Evolutionary conservation across 2,113 vertebrate species (phyloP).

Genomic region (Felis chaus): DNA sequence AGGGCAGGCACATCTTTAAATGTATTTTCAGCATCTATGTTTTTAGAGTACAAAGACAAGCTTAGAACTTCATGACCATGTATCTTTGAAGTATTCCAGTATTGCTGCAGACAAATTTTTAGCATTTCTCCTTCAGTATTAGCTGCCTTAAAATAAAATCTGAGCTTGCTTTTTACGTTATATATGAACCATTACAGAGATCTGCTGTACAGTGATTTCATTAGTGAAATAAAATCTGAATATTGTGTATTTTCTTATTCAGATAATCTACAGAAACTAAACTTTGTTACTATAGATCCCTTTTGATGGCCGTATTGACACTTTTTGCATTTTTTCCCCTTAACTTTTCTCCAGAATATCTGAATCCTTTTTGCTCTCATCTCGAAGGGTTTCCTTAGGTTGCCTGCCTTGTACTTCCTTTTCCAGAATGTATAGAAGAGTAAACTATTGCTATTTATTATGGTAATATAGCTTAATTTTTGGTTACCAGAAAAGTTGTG

Average conservation of each 20-base stretch:
- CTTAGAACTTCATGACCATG: neutral
- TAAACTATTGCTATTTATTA: neutral
- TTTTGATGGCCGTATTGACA: neutral
- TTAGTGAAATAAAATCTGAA: slow-evolving; percentile 55
- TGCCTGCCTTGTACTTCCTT: neutral
- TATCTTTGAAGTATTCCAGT: neutral
- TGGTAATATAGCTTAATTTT: neutral
- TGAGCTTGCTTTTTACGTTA: slow-evolving; percentile 44
- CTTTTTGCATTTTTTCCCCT: neutral
- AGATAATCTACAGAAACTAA: neutral
- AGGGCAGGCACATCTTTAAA: neutral
- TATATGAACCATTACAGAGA: slow-evolving; percentile 27
- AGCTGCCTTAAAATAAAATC: neutral
- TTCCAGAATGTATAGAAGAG: neutral
- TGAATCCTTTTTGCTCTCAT: neutral
- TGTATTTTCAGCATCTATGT: neutral
- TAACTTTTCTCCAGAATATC: neutral
- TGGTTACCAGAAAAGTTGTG: neutral
- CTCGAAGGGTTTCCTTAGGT: neutral
- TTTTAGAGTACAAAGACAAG: neutral
- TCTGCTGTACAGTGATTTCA: neutral
- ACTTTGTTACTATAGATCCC: neutral
- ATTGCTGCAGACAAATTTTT: neutral
- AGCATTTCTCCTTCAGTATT: neutral
- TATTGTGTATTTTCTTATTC: slow-evolving; percentile 56